Evolutionary conservation across 2,113 vertebrate species (phyloP), one percentile per base, ranked within the genome.

Genomic region (Neotragus moschatus): DNA sequence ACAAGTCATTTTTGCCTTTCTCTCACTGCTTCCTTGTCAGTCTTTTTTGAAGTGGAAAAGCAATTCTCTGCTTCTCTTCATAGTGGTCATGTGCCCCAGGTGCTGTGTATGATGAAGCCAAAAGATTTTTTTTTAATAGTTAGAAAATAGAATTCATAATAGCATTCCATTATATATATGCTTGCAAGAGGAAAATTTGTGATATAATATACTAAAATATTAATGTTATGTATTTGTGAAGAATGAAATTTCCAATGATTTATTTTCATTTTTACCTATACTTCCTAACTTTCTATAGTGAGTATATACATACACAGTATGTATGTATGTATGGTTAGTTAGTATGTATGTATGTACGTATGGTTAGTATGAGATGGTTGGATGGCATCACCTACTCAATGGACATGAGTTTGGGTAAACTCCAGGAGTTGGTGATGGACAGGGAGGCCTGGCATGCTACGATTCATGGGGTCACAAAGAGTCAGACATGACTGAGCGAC

Each of bases 111-210:
- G 75, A 80, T 49, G 28, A 85, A 26, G 28, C 56, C 63, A 84
- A 97, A 96, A 86, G 3, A 77, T 26, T 25, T 79, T 75, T 75
- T 75, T 51, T 36, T 61, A 87, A 70, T 58, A n/a, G 26, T 82
- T 49, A 92, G 33, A 84, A 96, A 97, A 81, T 47, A 93, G n/a
- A 95, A 88, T 84, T 90, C 25, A 56, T 45, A 79, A 84, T 88
- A 84, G 61, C 36, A 84, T 88, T 95, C 61, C 47, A 75, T 82
- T 75, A 19, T 51, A 26, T 39, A 39, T 82, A 17, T 87, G 47
- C 45, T 91, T 85, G 16, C 21, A 91, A 85, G 60, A 91, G 36
- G 30, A 90, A 88, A 92, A 89, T 17, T 30, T 73, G 26, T 85
- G 25, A 53, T 7, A 84, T 13, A 43, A n/a, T 75, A 51, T 63